Evolutionary conservation across 37 sponge, comb jelly and placozoan species (phyloP), one percentile per base, ranked within the genome.

Genomic region (Amphimedon queenslandica): DNA sequence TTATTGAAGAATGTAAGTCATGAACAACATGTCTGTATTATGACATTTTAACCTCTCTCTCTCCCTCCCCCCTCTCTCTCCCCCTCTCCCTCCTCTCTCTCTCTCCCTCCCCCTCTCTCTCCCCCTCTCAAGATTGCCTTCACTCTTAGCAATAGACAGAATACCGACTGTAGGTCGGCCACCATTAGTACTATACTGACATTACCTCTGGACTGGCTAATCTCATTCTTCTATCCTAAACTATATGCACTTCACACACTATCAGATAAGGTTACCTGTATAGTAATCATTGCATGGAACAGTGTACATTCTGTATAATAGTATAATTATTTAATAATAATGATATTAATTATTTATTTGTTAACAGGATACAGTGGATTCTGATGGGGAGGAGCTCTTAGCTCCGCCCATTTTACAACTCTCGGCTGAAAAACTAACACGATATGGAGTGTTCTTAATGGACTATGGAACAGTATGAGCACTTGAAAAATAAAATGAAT

Each of bases 371-470:
- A 43, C 64, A 24, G 64, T 60, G 55, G 70, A 55, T 8, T 4
- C 25, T n/a, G 77, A 78, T 64, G 80, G 74, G 27, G 71, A 72
- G 30, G 55, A 78, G 58, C 47, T 51, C 35, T 18, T 80, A 24
- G 37, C 68, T 32, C 83, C 84, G 8, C 94, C 86, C 27, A 40
- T 84, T 16, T 57, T 97, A 30, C 86, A 89, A 40, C 69, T 87
- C 35, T 80, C 91, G 4, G 86, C 94, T 2, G 94, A 93, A 82
- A 88, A 91, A 67, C 34, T 90, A 29, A 74, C 85, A 20, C 77
- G 92, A 27, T 77, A 84, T 47, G 94, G 94, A 27, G 80, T 91
- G n/a, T 97, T 72, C 80, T 89, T 97, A 39, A 61, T 97, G 74
- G 89, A 97, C 80, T 81, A 75, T 75, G 95, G 95, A 23, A 8